These are phyloP conservation scores for Procambarus clarkii DNA, from an alignment of 1,140 invertebrate species.

Conservation along the genomic window DNA sequence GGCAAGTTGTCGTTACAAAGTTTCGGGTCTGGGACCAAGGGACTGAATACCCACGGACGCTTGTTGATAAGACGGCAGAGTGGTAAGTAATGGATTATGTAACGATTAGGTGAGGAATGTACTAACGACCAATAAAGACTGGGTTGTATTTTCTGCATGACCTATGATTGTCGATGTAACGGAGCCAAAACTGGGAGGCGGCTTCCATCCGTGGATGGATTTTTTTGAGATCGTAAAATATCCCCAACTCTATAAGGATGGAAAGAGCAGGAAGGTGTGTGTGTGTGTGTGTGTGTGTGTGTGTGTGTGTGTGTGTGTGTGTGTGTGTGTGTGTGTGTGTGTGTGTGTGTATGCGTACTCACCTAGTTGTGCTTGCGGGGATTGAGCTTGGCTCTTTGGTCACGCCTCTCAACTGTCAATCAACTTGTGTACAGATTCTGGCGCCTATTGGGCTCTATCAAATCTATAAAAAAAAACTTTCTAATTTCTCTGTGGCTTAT, in stretches of 20 bases:
- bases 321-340: neutral
- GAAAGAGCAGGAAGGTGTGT: neutral
- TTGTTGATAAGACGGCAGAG: neutral
- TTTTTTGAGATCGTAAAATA: neutral
- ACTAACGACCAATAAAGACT: neutral
- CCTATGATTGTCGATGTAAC: neutral
- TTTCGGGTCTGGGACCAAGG: neutral
- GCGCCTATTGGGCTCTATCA: no score
- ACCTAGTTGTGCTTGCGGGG: no score
- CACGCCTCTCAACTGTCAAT: no score
- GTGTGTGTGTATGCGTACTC: neutral
- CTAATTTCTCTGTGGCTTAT: no score
- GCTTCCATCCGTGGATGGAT: neutral
- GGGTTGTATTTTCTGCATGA: neutral
- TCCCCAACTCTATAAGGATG: neutral
- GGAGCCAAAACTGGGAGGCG: neutral
- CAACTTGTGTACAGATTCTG: no score
- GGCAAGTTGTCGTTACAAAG: neutral
- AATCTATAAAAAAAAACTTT: no score
- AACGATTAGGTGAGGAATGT: slow-evolving; percentile 5
- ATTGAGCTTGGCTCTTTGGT: no score
- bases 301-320: neutral
- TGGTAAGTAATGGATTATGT: neutral
- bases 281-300: no score
- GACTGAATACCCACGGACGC: neutral